Conservation (phyloP, 2,797 vertebrate species). For the Microcaecilia unicolor region DNA sequence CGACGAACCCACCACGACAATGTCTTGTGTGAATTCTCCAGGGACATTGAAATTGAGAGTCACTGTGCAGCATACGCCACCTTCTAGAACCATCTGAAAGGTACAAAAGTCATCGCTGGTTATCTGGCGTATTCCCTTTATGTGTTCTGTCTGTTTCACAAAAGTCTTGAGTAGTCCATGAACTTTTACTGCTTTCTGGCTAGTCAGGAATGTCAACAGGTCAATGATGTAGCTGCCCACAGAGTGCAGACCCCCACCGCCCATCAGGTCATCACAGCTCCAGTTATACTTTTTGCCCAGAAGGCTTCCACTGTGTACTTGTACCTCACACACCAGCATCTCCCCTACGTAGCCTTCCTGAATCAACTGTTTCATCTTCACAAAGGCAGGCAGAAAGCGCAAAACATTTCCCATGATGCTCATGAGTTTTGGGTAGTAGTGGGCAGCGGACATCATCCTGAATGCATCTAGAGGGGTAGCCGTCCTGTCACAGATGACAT, state of each 20-base stretch:
- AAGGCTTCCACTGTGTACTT: slow-evolving; percentile 90
- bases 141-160: slow-evolving; percentile 94
- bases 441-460: slow-evolving; percentile 94
- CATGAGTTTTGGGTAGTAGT: slow-evolving; percentile 97
- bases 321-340: slow-evolving; percentile 91
- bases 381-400: slow-evolving; percentile 89
- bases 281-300: slow-evolving; percentile 98
- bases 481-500: slow-evolving; percentile 93
- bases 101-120: slow-evolving; percentile 98
- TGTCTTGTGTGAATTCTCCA: slow-evolving; percentile 89
- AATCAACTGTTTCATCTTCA: slow-evolving; percentile 92
- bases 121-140: slow-evolving; percentile 93
- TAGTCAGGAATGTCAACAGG: slow-evolving; percentile 87
- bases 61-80: slow-evolving; percentile 89
- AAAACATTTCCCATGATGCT: slow-evolving; percentile 97
- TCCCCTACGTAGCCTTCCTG: slow-evolving; percentile 90
- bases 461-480: slow-evolving; percentile 94
- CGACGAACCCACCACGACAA: slow-evolving; percentile 78
- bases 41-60: slow-evolving; percentile 96
- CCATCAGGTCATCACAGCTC: slow-evolving; percentile 98
- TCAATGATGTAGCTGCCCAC: slow-evolving; percentile 98
- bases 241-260: slow-evolving; percentile 89
- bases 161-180: slow-evolving; percentile 95
- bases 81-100: slow-evolving; percentile 94
- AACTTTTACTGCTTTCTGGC: slow-evolving; percentile 83